Evolutionary conservation across 2,888 invertebrate species (phyloP), one percentile per base, ranked within the genome.

Genomic region (Cephus rjabovi): DNA sequence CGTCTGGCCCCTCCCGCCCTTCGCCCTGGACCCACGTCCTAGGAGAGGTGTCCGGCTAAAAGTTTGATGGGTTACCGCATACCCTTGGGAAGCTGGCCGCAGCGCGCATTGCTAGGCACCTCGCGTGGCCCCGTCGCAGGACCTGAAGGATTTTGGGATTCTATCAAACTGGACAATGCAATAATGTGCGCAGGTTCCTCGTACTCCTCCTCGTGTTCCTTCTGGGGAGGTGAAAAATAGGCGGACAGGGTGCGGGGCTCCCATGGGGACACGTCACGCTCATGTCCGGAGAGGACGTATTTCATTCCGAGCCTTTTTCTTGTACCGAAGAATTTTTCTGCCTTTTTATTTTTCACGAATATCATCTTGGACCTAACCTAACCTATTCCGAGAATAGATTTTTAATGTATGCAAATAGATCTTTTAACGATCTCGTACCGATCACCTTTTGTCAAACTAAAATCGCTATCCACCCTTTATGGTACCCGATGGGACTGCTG

Each of bases 121-220:
- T 84, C 87, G 86, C 87, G 89, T 89, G 80, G 83, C 82, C 86
- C 82, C 78, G 77, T 81, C 82, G 76, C 81, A 81, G 85, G 81
- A 87, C 86, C 88, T 89, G 87, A 91, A 91, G 91, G 91, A 91
- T 91, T 91, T 91, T 87, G 85, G 89, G 91, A 91, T 91, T 91
- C 91, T 90, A 91, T 91, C 91, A 91, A 90, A 91, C 90, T 87
- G 91, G 90, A 91, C 91, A 91, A 91, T 91, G 90, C 89, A 91
- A 91, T 91, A 91, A 90, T 88, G 87, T 84, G 87, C 85, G 74
- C 83, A 77, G 76, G 80, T 81, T 81, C 76, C 70, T 73, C 74
- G 77, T 75, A 77, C 78, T 73, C 81, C 80, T 82, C 86, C 79
- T 80, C 80, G 80, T 79, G 76, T 82, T 82, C 79, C 78, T 69